These are phyloP conservation scores for Netelia melanura DNA, from an alignment of 2,888 invertebrate genomes.

Conservation along the genomic window DNA sequence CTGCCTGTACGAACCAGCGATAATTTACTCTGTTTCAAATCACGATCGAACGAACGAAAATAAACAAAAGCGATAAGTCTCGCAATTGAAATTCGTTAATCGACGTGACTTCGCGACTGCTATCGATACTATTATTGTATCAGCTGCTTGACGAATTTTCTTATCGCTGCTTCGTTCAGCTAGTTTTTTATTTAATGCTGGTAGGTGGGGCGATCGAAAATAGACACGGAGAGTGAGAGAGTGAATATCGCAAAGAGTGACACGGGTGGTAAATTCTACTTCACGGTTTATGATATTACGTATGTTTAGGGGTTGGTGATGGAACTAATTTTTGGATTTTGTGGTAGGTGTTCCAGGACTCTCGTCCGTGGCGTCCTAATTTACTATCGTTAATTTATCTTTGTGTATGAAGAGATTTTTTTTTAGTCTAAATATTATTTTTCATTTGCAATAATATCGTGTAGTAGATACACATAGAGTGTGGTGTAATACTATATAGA, in stretches of 20 bases:
- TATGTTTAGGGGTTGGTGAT: neutral
- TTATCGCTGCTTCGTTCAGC: slow-evolving; percentile 54
- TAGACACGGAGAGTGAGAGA: slow-evolving; percentile 59
- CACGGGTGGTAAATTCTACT: slow-evolving; percentile 38
- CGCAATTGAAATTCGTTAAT: slow-evolving; percentile 24
- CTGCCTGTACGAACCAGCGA: slow-evolving; percentile 46
- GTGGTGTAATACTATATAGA: slow-evolving; percentile 6
- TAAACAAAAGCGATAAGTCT: neutral
- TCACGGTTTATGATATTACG: slow-evolving; percentile 10
- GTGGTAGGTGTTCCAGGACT: slow-evolving; percentile 46
- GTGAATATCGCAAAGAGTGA: slow-evolving; percentile 53
- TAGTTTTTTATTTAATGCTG: slow-evolving; percentile 23
- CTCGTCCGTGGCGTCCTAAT: slow-evolving; percentile 25
- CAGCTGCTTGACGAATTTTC: neutral
- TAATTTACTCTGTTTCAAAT: neutral
- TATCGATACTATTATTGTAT: neutral
- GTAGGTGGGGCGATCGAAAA: slow-evolving; percentile 4
- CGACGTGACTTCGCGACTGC: neutral
- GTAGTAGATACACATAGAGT: slow-evolving; percentile 24
- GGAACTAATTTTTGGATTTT: slow-evolving; percentile 16
- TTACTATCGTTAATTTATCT: slow-evolving; percentile 7
- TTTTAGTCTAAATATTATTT: neutral
- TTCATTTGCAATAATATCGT: slow-evolving; percentile 12
- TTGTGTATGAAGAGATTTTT: neutral
- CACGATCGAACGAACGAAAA: neutral